Evolutionary conservation across 2,113 vertebrate species (phyloP), one percentile per base, ranked within the genome.

Genomic region (Misgurnus mizolepis): DNA sequence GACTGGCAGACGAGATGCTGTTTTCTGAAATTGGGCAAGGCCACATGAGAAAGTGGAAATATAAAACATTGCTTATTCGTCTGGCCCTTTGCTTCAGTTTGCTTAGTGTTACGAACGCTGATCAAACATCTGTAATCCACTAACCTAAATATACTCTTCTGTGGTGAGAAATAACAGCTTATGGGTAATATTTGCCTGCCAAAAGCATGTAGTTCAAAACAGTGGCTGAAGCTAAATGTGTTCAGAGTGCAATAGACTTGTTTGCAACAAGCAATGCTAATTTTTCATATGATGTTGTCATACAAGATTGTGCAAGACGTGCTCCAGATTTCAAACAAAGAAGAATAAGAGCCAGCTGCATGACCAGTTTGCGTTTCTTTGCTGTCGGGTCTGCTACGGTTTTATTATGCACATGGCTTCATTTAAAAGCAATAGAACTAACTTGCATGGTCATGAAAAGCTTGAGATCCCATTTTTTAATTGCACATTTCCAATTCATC

Each of bases 121-220:
- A 56, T 70, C 49, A 74, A 82, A 85, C 79, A 85, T 78, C 81
- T 85, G 80, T 58, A 85, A 79, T 64, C 56, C 76, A 76, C 62
- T 87, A 84, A 82, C 68, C 76, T 62, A 62, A 86, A 71, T 78
- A 58, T 76, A 81, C 80, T 83, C 56, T 65, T 79, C 82, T 82
- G 82, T 76, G 78, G 60, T 40, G 47, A 67, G 76, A 76, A 85
- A 78, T 80, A 81, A 71, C 74, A 76, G 58, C 64, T 83, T 78
- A 78, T 78, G 81, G 76, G 80, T 83, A 85, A 78, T 55, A 82
- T 78, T 82, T 62, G 27, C 75, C 64, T 67, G 22, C 66, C 43
- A 49, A 56, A 64, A 58, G 43, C 41, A 53, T 66, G 78, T 10
- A 76, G 61, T 7, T 62, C 50, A 14, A 43, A 64, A 40, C 60